Conservation (phyloP, 2,113 vertebrate genomes). For the Plestiodon gilberti region DNA sequence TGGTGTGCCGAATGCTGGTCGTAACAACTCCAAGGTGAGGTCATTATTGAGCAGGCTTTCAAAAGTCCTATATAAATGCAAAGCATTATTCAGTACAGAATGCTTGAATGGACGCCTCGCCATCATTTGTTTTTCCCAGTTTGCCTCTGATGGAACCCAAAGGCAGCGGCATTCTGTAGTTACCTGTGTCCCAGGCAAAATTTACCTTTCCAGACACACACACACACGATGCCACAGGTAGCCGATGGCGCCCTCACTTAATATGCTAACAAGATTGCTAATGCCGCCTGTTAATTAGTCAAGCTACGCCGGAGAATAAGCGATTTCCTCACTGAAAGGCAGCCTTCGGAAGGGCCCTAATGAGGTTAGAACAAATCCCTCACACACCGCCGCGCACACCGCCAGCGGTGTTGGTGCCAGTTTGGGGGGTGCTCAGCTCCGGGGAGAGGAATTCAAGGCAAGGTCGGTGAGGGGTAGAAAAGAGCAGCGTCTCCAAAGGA, state of each 20-base stretch:
- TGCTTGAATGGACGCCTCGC: too few relatives aligned
- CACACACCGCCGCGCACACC: accelerated
- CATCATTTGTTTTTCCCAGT: too few relatives aligned
- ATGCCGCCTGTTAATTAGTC: conserved; percentile 55
- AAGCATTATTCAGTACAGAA: too few relatives aligned
- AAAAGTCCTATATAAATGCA: too few relatives aligned
- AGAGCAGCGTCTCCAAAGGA: too few relatives aligned
- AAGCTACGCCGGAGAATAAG: conserved; percentile 41
- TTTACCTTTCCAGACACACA: conserved; percentile 38
- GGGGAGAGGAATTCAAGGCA: background rate
- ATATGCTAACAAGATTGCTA: conserved; percentile 32
- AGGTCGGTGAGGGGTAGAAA: background rate
- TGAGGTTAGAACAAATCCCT: conserved; percentile 33
- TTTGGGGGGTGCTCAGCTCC: background rate
- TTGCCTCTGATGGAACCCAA: too few relatives aligned
- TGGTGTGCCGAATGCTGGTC: too few relatives aligned
- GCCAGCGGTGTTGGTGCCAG: too few relatives aligned
- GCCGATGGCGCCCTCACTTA: conserved; percentile 33
- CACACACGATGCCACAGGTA: background rate
- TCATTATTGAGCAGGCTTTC: too few relatives aligned
- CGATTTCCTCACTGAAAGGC: conserved; percentile 58
- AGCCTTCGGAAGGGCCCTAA: conserved; percentile 15
- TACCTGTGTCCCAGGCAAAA: background rate
- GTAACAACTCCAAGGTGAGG: too few relatives aligned
- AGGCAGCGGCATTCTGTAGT: background rate